Conservation (phyloP, 1,140 invertebrate genomes). For the Drosophila pandora region DNA sequence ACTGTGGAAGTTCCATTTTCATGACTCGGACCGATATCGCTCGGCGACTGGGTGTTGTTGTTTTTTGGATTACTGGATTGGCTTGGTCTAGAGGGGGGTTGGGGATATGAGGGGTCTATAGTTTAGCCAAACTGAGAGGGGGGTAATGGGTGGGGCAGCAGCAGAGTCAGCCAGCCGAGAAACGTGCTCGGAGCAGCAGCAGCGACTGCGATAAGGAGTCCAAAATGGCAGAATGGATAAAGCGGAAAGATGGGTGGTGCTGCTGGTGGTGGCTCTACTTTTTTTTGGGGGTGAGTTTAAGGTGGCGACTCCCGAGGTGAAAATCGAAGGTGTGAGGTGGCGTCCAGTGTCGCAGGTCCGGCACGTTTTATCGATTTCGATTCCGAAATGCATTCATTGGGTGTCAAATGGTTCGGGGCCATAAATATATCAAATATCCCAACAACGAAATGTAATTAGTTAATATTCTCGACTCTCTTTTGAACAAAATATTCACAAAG, state of each 20-base stretch:
- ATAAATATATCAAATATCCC: slow-evolving; percentile 72
- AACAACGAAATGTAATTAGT: slow-evolving; percentile 81
- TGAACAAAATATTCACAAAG: slow-evolving; percentile 39
- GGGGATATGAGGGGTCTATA: background rate
- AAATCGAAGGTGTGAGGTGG: background rate
- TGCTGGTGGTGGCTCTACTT: background rate
- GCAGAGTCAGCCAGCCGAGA: slow-evolving; percentile 35
- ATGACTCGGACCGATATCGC: slow-evolving; percentile 39
- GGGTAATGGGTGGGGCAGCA: background rate
- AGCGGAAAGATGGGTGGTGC: slow-evolving; percentile 8
- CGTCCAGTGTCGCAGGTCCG: slow-evolving; percentile 56
- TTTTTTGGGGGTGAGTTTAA: background rate
- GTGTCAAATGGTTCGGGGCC: slow-evolving; percentile 52
- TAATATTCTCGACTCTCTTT: slow-evolving; percentile 53
- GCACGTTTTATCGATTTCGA: slow-evolving; percentile 76
- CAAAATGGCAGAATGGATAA: slow-evolving; percentile 56
- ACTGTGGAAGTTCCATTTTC: slow-evolving; percentile 17
- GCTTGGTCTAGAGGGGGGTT: background rate
- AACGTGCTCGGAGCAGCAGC: slow-evolving; percentile 41
- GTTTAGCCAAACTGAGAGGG: background rate
- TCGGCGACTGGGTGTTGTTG: background rate
- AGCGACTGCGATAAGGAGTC: slow-evolving; percentile 49
- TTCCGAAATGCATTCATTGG: slow-evolving; percentile 72
- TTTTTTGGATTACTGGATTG: slow-evolving; percentile 3
- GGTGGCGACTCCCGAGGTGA: background rate